These are phyloP conservation scores for Hippopotamus amphibius DNA, from an alignment of 2,113 vertebrate species.

Conservation along the genomic window DNA sequence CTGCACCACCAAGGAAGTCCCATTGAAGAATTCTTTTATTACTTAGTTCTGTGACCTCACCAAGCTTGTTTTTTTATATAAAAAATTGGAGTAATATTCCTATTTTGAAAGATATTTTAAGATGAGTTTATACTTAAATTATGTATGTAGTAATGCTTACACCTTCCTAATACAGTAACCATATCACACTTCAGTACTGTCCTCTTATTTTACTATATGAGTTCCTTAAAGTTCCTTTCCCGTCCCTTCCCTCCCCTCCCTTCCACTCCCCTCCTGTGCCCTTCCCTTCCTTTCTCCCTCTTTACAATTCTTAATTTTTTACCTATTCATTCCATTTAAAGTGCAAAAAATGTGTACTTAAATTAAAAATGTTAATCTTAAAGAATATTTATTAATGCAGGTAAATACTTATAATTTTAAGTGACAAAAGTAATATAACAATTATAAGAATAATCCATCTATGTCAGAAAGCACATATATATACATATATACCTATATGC, in stretches of 20 bases:
- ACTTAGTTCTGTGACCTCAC: neutral
- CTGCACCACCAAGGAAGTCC: too few species aligned
- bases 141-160: neutral
- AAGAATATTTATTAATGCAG: neutral
- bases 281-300: neutral
- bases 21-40: neutral
- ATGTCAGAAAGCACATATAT: neutral
- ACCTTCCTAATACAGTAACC: neutral
- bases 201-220: neutral
- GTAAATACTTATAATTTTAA: neutral
- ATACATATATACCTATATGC: neutral
- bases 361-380: neutral
- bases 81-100: neutral
- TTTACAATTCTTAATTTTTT: neutral
- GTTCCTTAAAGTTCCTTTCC: neutral
- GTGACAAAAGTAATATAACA: neutral
- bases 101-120: neutral
- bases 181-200: neutral
- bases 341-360: neutral
- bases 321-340: neutral
- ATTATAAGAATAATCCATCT: neutral
- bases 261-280: neutral
- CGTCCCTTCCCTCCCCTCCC: neutral
- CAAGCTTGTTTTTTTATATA: neutral
- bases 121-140: neutral